Base-by-base conservation (phyloP, 1,140 invertebrate species). In the Proctacanthus coquilletti region DNA sequence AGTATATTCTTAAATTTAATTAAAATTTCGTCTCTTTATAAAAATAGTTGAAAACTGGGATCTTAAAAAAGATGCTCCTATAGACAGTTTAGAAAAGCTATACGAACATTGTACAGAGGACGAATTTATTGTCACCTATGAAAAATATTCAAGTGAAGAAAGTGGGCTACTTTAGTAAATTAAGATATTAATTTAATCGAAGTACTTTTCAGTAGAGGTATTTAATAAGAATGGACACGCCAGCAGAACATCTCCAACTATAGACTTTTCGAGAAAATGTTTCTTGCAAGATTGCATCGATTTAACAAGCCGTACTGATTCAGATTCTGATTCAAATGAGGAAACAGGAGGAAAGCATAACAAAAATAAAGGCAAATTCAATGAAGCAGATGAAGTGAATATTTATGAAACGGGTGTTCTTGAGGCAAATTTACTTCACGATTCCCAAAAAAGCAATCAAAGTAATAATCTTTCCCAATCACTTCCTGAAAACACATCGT, bases 71-170 rank as follows among this genome's bases (percentile, higher is more conserved):
- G 10, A 42, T 37, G 9, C n/a, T n/a, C n/a, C n/a, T n/a, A n/a
- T n/a, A n/a, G n/a, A n/a, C n/a, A n/a, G n/a, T n/a, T n/a, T n/a
- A n/a, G n/a, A n/a, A n/a, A n/a, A n/a, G n/a, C n/a, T n/a, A n/a
- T n/a, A n/a, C n/a, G n/a, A n/a, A n/a, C n/a, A n/a, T n/a, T n/a
- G 45, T 47, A 3, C 53, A 51, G 8, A 11, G 13, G 13, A 29
- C 9, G 25, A 8, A 23, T 18, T 21, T 30, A 47, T 46, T 9
- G 42, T 33, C 6, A 38, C 37, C 8, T 46, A 42, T 29, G 48
- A 50, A 34, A 35, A 46, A 6, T 47, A 39, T 27, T 56, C 51
- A 17, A 55, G 53, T 36, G 53, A 56, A 42, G 53, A 53, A 42
- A 53, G 51, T 50, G 5, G 23, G 20, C 33, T 3, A 21, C 4